Evolutionary conservation across 1,140 invertebrate genomes (phyloP).

Genomic region (Drosophila nannoptera): DNA sequence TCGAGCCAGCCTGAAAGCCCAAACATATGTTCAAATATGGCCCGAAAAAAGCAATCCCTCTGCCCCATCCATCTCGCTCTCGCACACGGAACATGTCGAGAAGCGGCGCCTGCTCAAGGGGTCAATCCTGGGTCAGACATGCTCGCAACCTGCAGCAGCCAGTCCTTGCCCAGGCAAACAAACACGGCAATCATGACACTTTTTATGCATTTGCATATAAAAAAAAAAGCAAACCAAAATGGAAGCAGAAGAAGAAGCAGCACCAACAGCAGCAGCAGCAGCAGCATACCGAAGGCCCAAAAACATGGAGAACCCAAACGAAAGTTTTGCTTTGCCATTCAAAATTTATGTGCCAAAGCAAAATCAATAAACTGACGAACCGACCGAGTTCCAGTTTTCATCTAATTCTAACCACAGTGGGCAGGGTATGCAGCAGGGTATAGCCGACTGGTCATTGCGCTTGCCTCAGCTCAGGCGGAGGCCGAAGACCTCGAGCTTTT

Average conservation of each 20-base stretch:
- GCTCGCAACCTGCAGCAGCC: slow-evolving; percentile 20
- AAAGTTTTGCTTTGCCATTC: slow-evolving; percentile 49
- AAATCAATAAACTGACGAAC: slow-evolving; percentile 72
- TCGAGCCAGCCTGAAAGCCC: slow-evolving; percentile 29
- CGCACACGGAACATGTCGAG: slow-evolving; percentile 50
- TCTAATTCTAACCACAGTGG: slow-evolving; percentile 24
- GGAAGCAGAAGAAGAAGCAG: neutral
- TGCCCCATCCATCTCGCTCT: slow-evolving; percentile 31
- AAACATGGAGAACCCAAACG: slow-evolving; percentile 24
- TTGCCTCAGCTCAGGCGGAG: neutral
- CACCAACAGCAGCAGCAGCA: no score
- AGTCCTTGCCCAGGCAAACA: slow-evolving; percentile 53
- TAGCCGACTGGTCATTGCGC: neutral
- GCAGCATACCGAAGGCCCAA: slow-evolving; percentile 6
- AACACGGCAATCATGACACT: slow-evolving; percentile 75
- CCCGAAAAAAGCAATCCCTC: slow-evolving; percentile 30
- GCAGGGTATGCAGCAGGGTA: slow-evolving; percentile 31
- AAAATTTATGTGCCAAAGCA: slow-evolving; percentile 68
- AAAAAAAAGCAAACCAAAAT: slow-evolving; percentile 30
- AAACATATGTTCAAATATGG: slow-evolving; percentile 69
- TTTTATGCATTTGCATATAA: slow-evolving; percentile 74
- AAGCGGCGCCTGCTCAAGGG: slow-evolving; percentile 18
- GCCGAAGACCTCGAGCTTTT: no score
- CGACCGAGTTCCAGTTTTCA: slow-evolving; percentile 34
- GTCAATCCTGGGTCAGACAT: slow-evolving; percentile 36